Evolutionary conservation across 2,113 vertebrate genomes (phyloP), one percentile per base, ranked within the genome.

Genomic region (Zeus faber): DNA sequence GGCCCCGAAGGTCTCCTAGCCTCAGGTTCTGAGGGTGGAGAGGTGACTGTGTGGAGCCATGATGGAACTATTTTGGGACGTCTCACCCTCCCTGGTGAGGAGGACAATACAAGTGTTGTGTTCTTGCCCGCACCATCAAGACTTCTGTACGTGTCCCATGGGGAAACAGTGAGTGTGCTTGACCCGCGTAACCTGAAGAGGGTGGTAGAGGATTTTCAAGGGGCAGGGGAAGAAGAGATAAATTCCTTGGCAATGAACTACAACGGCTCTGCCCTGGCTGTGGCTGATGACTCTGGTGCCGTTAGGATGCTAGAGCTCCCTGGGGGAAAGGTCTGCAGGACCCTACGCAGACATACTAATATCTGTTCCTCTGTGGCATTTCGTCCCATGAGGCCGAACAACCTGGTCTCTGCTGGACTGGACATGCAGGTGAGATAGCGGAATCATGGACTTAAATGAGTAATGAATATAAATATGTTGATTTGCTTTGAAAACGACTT

Each of bases 361-460:
- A 98, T 98, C 84, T 98, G 95, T 80, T 94, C 95, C 2, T 93
- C 95, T 1, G 91, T 96, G 47, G 89, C 85, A 47, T 99, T 99
- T 78, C 86, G 95, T 16, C 95, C 96, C 26, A 92, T 91, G 43
- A 84, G 93, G 35, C 94, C 97, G 43, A 93, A 94, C 23, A 96
- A 94, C 77, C 85, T 99, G 27, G 70, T 98, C 47, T 98, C 97
- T 31, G 94, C 92, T 43, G 97, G 96, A 27, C 87, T 99, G 48
- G 97, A 99, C 88, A 98, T 97, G 95, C 95, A 99, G 95, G 97
- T 98, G 29, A 80, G 55, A 6, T 2, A 33, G 11, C 11, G 14
- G 21, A 7, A n/a, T n/a, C n/a, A n/a, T n/a, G n/a, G n/a, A n/a
- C n/a, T n/a, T n/a, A n/a, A n/a, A n/a, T n/a, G n/a, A n/a, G n/a